phyloP scores from a whole-genome alignment of 2,113 vertebrate genomes.

The Vulpes lagopus region DNA sequence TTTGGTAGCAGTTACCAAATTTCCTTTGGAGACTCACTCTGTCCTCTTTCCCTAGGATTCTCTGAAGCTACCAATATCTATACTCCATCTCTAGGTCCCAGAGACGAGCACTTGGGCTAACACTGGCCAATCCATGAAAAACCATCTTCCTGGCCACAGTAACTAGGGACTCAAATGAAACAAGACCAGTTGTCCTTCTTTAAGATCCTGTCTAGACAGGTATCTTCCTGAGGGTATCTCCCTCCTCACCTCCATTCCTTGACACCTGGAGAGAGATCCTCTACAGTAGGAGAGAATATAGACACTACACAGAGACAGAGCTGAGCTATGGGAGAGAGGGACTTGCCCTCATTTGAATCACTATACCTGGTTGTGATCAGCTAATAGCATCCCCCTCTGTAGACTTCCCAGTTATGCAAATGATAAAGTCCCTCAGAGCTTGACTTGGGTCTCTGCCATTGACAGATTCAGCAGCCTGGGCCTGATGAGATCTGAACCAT shows the following conservation, averaged over 20 bases:
- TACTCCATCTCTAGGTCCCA: not conserved
- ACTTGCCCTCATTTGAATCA: not conserved
- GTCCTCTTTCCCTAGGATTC: not conserved
- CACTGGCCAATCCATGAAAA: not conserved
- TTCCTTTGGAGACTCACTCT: not conserved
- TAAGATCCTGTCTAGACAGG: not conserved
- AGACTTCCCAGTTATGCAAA: not conserved
- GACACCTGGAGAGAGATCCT: not conserved
- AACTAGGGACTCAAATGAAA: not conserved
- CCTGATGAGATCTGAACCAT: not conserved
- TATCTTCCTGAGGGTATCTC: no score
- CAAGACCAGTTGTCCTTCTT: not conserved
- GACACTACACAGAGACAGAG: not conserved
- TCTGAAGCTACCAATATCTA: not conserved
- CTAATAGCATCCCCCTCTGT: not conserved
- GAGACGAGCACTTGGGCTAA: not conserved
- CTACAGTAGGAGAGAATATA: not conserved
- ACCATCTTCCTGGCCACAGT: not conserved
- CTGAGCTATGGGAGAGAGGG: not conserved
- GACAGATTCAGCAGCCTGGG: not conserved
- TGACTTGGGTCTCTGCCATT: not conserved
- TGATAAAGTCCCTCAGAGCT: not conserved
- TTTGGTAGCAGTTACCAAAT: not conserved
- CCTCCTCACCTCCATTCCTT: not conserved
- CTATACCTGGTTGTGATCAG: not conserved